Base-by-base conservation (phyloP, 1,140 invertebrate species). In the Mactra quadrangularis region DNA sequence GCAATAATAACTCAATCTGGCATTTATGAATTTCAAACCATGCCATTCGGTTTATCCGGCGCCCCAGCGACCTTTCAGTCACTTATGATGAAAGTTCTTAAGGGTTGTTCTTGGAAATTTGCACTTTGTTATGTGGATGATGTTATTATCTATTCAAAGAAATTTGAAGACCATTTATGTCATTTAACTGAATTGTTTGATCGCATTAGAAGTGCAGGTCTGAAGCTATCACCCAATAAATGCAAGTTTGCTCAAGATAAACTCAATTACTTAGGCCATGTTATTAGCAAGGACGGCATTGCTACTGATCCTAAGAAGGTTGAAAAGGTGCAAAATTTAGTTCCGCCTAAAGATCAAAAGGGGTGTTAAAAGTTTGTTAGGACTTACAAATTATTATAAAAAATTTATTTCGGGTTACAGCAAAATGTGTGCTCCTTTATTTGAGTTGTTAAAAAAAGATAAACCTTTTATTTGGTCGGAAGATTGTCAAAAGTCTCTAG, bases 41-140 rank as follows among this genome's bases (percentile, higher is more conserved):
- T 93, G 27, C 87, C 89, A 33, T 93, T 91, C 85, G 93, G 93
- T 0, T 71, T 93, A 0, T 86, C 86, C 3, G 85, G 88, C 6
- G 88, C 91, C 22, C 90, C 90, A 7, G 84, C 91, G 19, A 89
- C 92, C 1, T 95, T 94, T 79, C 93, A 94, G 86, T 75, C 94
- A 17, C 90, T 93, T 17, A 94, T 95, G 68, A 88, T 94, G 79
- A 55, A 90, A 68, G 29, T 74, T 35, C 19, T 74, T 15, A 41
- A 35, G 15, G 60, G 50, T 11, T 53, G 62, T 41, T 59, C 38
- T 60, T 71, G 38, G 71, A 50, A 64, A 76, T 68, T 64, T 71
- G 59, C 35, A 4, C 35, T 74, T 19, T 74, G 71, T 33, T 84
- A 72, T 27, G 19, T 81, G 2, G 82, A 86, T 70, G 85, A 86